phyloP scores from a whole-genome alignment of 2,113 vertebrate species.

The Noturus placidus region DNA sequence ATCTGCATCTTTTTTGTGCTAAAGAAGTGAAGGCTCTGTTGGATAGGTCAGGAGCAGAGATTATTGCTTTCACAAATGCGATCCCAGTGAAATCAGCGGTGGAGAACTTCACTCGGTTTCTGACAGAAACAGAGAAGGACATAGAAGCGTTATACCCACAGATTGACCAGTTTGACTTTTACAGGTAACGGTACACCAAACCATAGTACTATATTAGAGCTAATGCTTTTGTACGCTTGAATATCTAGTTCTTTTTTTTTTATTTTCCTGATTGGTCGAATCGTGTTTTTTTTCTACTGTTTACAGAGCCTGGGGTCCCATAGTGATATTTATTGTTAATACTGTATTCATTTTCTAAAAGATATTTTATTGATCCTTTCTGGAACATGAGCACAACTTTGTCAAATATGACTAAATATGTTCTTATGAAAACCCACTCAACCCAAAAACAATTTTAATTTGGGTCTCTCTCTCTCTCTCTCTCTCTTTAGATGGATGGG shows the following conservation, averaged over 20 bases:
- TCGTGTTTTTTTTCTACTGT: background rate
- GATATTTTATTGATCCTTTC: background rate
- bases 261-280: background rate
- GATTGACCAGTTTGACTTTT: slow-evolving; percentile 86
- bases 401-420: background rate
- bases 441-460: background rate
- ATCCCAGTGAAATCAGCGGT: slow-evolving; percentile 79
- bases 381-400: background rate
- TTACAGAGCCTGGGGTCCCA: background rate
- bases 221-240: background rate
- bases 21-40: slow-evolving; percentile 82
- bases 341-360: background rate
- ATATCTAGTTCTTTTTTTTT: background rate
- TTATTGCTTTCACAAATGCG: slow-evolving; percentile 71
- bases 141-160: slow-evolving; percentile 76
- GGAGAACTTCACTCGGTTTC: slow-evolving; percentile 71
- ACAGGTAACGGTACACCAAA: slow-evolving; percentile 74
- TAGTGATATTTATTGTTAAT: background rate
- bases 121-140: slow-evolving; percentile 73
- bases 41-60: slow-evolving; percentile 78
- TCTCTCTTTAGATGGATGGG: slow-evolving; percentile 81
- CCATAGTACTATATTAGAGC: background rate
- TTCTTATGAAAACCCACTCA: background rate
- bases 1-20: background rate
- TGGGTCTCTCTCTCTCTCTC: slow-evolving; percentile 22